These are phyloP conservation scores for Pangasius larnaudii DNA, from an alignment of 2,797 vertebrate species.

Conservation along the genomic window DNA sequence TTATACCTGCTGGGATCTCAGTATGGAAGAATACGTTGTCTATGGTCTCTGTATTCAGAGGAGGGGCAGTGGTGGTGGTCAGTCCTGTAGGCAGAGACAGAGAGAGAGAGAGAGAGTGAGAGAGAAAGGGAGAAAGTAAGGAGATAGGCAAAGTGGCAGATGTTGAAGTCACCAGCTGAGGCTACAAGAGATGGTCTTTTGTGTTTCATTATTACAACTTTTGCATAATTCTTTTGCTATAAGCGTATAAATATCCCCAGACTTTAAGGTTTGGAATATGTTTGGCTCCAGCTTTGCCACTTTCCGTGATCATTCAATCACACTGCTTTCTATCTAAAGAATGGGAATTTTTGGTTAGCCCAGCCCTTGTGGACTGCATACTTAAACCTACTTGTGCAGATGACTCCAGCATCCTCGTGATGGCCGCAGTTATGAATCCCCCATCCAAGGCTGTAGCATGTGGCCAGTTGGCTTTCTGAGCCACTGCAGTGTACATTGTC, in stretches of 20 bases:
- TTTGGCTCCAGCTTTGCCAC: not conserved
- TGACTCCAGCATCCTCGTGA: constrained; percentile 91
- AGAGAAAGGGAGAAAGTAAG: not conserved
- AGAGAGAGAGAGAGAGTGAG: not conserved
- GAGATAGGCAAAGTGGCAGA: not conserved
- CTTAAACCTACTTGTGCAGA: constrained; percentile 81
- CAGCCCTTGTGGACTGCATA: not conserved
- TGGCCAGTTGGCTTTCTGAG: constrained; percentile 74
- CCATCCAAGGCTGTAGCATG: constrained; percentile 90
- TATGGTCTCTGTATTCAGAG: constrained; percentile 54
- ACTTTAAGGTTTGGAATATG: not conserved
- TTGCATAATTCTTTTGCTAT: not conserved
- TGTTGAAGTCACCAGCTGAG: not conserved
- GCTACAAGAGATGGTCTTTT: not conserved
- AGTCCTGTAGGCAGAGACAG: constrained; percentile 40
- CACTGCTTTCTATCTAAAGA: not conserved
- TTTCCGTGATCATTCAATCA: not conserved
- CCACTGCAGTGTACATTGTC: constrained; percentile 93
- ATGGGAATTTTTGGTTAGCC: not conserved
- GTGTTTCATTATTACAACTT: not conserved
- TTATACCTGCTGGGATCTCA: constrained; percentile 66
- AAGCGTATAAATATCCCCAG: not conserved
- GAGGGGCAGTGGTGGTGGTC: constrained; percentile 58
- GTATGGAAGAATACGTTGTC: constrained; percentile 33
- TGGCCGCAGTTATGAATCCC: constrained; percentile 95